Evolutionary conservation across 2,888 invertebrate genomes (phyloP).

Genomic region (Conops quadrifasciatus): DNA sequence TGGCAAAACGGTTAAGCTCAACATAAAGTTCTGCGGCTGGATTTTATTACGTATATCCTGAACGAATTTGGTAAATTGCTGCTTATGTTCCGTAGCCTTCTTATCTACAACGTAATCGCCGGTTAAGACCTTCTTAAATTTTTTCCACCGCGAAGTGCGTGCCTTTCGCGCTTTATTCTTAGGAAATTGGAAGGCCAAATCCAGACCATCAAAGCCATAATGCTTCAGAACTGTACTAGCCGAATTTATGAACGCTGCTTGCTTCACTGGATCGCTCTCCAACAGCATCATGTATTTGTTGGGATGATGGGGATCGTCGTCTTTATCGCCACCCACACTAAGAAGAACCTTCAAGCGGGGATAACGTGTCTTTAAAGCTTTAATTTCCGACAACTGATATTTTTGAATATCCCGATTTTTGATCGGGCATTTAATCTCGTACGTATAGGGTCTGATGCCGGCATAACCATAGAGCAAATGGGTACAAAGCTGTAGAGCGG

Average conservation of each 20-base stretch:
- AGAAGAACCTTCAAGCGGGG: constrained; percentile 76
- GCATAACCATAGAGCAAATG: constrained; percentile 83
- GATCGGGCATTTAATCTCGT: constrained; percentile 75
- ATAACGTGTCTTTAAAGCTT: constrained; percentile 72
- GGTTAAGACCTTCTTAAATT: constrained; percentile 77
- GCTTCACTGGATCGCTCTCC: constrained; percentile 75
- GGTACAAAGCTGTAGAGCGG: constrained; percentile 79
- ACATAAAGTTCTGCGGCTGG: constrained; percentile 71
- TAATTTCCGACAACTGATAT: constrained; percentile 75
- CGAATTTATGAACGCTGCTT: constrained; percentile 79
- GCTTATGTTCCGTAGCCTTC: constrained; percentile 78
- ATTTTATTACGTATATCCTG: constrained; percentile 78
- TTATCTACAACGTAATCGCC: constrained; percentile 77
- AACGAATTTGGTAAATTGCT: constrained; percentile 80
- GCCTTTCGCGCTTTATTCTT: constrained; percentile 80
- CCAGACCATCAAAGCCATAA: constrained; percentile 86
- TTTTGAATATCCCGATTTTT: too few relatives aligned
- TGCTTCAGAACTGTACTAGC: constrained; percentile 76
- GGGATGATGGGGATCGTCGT: constrained; percentile 70
- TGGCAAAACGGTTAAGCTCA: constrained; percentile 78
- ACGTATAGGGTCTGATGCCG: constrained; percentile 75
- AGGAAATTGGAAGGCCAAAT: constrained; percentile 87
- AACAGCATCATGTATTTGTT: constrained; percentile 77
- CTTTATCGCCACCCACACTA: constrained; percentile 80
- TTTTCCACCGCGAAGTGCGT: constrained; percentile 75